These are phyloP conservation scores for Drosophila longiperda DNA, from an alignment of 2,888 invertebrate genomes.

Conservation along the genomic window DNA sequence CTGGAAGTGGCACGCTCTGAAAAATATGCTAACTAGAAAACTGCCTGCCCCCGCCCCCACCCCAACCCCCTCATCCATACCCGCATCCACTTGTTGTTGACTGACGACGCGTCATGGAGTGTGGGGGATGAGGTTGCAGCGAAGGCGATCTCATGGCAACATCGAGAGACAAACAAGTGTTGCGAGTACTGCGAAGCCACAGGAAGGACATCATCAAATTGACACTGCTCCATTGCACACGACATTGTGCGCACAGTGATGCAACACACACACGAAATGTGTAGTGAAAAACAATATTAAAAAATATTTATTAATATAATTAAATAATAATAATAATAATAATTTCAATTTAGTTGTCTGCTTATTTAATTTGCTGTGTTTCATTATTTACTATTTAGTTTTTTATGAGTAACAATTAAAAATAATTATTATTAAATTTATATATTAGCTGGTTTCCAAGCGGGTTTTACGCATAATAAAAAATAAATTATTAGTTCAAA, in stretches of 20 bases:
- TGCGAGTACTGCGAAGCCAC: conserved; percentile 49
- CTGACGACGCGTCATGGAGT: not conserved
- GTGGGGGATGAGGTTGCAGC: no score
- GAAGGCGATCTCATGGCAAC: conserved; percentile 41
- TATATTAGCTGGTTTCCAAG: not conserved
- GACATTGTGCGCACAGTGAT: conserved; percentile 37
- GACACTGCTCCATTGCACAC: conserved; percentile 54
- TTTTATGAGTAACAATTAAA: no score
- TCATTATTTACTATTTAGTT: not conserved
- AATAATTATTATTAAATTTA: no score
- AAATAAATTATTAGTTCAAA: not conserved
- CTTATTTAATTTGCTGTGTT: not conserved
- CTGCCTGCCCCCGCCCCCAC: not conserved
- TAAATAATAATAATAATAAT: no score
- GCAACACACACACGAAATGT: not conserved
- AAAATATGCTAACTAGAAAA: conserved; percentile 54
- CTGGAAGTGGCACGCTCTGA: conserved; percentile 81
- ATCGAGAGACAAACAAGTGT: conserved; percentile 34
- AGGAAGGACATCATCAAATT: conserved; percentile 72
- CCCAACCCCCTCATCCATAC: not conserved
- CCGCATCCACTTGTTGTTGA: conserved; percentile 13
- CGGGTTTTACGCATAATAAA: no score
- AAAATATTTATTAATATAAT: no score
- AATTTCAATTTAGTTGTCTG: no score
- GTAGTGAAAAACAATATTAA: no score